A percentile compares a stretch with the other conserved stretches of the same genome.
phyloP scores from a whole-genome alignment of 2,888 invertebrate species.

The Drosophila antonietae region DNA sequence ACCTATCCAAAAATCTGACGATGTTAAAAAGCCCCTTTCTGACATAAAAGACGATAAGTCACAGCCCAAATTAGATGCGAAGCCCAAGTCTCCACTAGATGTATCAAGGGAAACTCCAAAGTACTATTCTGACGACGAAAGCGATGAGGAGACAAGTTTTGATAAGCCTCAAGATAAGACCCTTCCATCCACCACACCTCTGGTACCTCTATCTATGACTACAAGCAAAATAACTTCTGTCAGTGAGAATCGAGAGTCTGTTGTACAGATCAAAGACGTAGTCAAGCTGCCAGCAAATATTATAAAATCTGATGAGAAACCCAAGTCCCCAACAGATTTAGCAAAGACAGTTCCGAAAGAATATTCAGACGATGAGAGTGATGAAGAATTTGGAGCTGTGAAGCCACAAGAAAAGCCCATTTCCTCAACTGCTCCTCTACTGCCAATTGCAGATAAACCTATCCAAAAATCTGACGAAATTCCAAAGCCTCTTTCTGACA shows the following conservation, averaged over 20 bases:
- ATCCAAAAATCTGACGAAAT: neutral
- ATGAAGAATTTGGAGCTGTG: neutral
- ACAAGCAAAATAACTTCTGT: neutral
- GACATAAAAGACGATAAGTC: neutral
- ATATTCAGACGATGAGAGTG: neutral
- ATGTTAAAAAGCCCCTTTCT: neutral
- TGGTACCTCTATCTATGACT: neutral
- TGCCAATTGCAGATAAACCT: neutral
- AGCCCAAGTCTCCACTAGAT: slow-evolving; percentile 1
- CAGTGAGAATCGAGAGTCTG: neutral
- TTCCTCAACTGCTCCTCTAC: too few relatives aligned
- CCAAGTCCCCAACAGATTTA: neutral
- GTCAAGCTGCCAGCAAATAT: neutral
- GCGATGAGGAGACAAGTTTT: neutral
- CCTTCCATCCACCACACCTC: neutral
- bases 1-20: neutral
- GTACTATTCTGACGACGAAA: neutral
- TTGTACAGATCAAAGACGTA: neutral
- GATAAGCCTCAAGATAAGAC: neutral
- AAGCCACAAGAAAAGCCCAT: neutral
- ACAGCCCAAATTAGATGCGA: neutral
- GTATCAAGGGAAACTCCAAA: neutral
- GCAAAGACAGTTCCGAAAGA: neutral
- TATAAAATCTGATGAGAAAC: neutral
- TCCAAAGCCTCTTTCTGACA: neutral